Base-by-base conservation (phyloP, 23 tunicate genomes). In the Oikopleura dioica region DNA sequence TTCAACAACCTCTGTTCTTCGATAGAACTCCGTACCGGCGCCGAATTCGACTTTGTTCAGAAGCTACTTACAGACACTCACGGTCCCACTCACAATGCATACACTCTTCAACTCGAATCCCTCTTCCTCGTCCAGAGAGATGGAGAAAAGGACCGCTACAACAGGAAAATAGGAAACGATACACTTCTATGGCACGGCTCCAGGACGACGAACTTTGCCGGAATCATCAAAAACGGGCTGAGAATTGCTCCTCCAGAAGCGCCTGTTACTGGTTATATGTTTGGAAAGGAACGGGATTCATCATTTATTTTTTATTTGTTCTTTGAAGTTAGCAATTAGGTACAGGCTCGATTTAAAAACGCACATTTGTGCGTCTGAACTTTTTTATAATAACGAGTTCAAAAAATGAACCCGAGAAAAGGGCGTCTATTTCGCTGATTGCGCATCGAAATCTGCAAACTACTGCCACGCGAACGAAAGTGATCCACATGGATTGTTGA, bases 151-250 rank as follows among this genome's bases (percentile, higher is more conserved):
- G 34, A 82, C n/a, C 68, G 78, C 37, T 86, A 79, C 77, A 50
- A 31, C 38, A 77, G 77, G 35, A 77, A 80, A 16, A 81, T 87
- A 0, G 95, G 89, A 36, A 78, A 81, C 34, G 68, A 80, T 30
- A 69, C 80, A 75, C 78, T 87, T 1, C 51, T 87, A 2, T 87
- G 95, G 95, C 95, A 87, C 78, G 95, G 95, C 32, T 83, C 95
- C 0, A 63, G 87, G 9, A 37, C 83, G 76, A 80, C 82, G 0
- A 87, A 87, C 55, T 83, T 84, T 84, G 80, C 84, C 59, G 86
- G 95, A 35, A 87, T 87, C 36, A 80, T 87, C 36, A 75, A 78
- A 38, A 77, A 83, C 35, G 95, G 95, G 30, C 59, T 87, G 35
- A 51, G 78, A 50, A 83, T 87, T 5, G 87, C 95, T 16, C 87